Evolutionary conservation across 2,113 vertebrate species (phyloP).

Genomic region (Oryzias curvinotus): DNA sequence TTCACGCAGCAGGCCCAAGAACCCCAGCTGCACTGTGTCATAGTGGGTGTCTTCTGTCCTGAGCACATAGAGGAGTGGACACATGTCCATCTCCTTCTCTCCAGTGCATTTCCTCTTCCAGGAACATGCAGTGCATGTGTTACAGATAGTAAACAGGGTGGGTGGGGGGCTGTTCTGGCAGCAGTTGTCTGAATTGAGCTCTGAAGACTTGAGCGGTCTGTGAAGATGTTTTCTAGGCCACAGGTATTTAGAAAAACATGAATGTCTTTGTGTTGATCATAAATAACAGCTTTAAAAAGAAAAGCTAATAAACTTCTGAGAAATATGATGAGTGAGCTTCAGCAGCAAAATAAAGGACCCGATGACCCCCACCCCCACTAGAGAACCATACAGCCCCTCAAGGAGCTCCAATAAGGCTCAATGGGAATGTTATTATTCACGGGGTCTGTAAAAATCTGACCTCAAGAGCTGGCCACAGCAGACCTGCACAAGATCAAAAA

Average conservation of each 20-base stretch:
- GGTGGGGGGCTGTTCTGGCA: not conserved
- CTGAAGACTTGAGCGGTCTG: not conserved
- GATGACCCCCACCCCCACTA: no score
- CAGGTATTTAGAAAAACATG: constrained; percentile 41
- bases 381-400: no score
- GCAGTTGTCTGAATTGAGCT: constrained; percentile 4
- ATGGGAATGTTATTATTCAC: no score
- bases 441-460: no score
- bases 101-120: constrained; percentile 42
- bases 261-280: constrained; percentile 39
- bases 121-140: constrained; percentile 30
- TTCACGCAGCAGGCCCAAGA: constrained; percentile 12
- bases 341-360: no score
- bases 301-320: no score
- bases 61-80: constrained; percentile 50
- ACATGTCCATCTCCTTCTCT: constrained; percentile 27
- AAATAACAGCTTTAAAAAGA: not conserved
- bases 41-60: constrained; percentile 42
- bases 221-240: constrained; percentile 19
- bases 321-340: no score
- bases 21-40: constrained; percentile 53
- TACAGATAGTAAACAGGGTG: constrained; percentile 44
- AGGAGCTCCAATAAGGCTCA: no score
- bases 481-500: no score
- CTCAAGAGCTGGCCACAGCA: no score